Base-by-base conservation (phyloP, 2,113 vertebrate genomes). In the Zootoca vivipara region DNA sequence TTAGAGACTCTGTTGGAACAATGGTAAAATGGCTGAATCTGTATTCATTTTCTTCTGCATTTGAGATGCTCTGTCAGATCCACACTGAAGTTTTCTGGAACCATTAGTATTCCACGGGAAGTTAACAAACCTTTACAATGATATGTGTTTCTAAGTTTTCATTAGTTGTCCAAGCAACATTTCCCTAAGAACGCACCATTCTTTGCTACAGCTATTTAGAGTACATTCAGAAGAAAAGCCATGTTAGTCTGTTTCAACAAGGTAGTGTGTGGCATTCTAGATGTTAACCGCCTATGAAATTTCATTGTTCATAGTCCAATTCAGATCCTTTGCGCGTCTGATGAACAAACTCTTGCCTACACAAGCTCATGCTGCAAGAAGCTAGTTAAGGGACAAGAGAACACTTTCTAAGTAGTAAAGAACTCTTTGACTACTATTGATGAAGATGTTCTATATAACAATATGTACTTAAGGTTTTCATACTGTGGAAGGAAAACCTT, bases 91-190 rank as follows among this genome's bases (percentile, higher is more conserved):
- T 18, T 30, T 79, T 38, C 70, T 33, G 30, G 28, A 65, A 30
- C 42, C 2, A 2, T 42, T 64, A 15, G 35, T 52, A 58, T 28
- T 33, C 9, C n/a, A 62, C 0, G 10, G 46, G 46, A 52, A 52
- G 46, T 52, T 52, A 52, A 52, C 46, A 52, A 9, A 52, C 46
- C 10, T 12, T 52, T 52, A 52, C 46, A 46, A 22, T 46, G 12
- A 7, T 78, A 24, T 56, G 20, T 73, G 52, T 67, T 75, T 82
- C 89, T 22, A 1, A 74, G 35, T 2, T 82, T 77, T 58, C 20
- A 26, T 18, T 81, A 69, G 22, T 79, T 46, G 78, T 89, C 87
- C 64, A 64, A 82, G 18, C 77, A 86, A 86, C 78, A 74, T 9
- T 1, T 72, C 1, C 9, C 26, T 7, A 7, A 88, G 0, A 1